Base-by-base conservation (phyloP, 1,140 invertebrate species). In the Conopomorpha cramerella region DNA sequence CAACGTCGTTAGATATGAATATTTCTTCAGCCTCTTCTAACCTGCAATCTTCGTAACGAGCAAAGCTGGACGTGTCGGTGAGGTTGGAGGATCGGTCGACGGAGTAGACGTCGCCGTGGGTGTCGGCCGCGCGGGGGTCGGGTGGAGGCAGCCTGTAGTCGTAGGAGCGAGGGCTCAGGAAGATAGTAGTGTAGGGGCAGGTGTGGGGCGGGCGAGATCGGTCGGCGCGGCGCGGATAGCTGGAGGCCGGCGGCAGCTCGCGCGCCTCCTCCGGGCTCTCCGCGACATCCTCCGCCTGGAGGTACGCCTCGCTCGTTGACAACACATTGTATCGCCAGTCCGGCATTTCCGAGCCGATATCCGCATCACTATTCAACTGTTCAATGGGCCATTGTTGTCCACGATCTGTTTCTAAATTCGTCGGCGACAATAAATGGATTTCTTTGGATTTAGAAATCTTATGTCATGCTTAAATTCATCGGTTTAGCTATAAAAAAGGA, bases 241-340 rank as follows among this genome's bases (percentile, higher is more conserved):
- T 76, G 32, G 70, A 62, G 7, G 55, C 63, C 14, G 66, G 71
- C 41, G 67, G 65, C 18, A 53, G 47, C 38, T 52, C 51, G 16
- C 58, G 50, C 29, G 43, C 54, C n/a, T n/a, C n/a, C n/a, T n/a
- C n/a, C n/a, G n/a, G n/a, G n/a, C n/a, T n/a, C n/a, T n/a, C n/a
- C n/a, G n/a, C n/a, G n/a, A n/a, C n/a, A 10, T 45, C 51, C 39
- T 64, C 65, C 35, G 54, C 52, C 41, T 66, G 53, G 30, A 73
- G 60, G 43, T 67, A 76, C 50, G 72, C 74, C 59, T 77, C 76
- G 51, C 65, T 76, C 48, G 76, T 76, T 40, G 72, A 77, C 48
- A 79, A 57, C 46, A 79, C 70, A 56, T 79, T 79, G 61, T 77
- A 73, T 43, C 77, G 64, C 77, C 77, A 79, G 55, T 77, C 73